phyloP scores from a whole-genome alignment of 2,797 vertebrate species.

The Takifugu rubripes region DNA sequence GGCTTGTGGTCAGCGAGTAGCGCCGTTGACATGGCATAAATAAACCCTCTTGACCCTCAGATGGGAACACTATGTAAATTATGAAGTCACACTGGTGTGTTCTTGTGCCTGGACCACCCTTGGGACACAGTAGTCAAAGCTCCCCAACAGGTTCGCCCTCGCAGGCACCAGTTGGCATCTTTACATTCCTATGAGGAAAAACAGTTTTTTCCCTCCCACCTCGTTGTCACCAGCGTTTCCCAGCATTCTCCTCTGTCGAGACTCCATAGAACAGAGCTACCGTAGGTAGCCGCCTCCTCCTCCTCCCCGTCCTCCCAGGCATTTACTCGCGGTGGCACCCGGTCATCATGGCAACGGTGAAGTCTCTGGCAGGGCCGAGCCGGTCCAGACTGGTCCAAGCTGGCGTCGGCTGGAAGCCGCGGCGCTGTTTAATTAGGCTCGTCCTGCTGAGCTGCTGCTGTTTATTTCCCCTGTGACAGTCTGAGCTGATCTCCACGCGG shows the following conservation, averaged over 20 bases:
- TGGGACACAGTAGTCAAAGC: slow-evolving; percentile 28
- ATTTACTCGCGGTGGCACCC: slow-evolving; percentile 45
- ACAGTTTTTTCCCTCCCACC: slow-evolving; percentile 41
- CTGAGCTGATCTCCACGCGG: slow-evolving; percentile 58
- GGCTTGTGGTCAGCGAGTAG: too few relatives aligned
- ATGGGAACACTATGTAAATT: too few relatives aligned
- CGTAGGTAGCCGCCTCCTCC: slow-evolving; percentile 18
- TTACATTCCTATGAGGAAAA: slow-evolving; percentile 63
- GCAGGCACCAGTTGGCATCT: slow-evolving; percentile 51
- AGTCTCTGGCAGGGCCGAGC: slow-evolving; percentile 41
- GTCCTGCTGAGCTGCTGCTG: slow-evolving; percentile 71
- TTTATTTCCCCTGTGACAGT: slow-evolving; percentile 74
- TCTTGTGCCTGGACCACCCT: too few relatives aligned
- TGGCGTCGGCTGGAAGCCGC: slow-evolving; percentile 55
- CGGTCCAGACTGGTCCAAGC: slow-evolving; percentile 59
- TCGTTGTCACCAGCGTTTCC: slow-evolving; percentile 20
- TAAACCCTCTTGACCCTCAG: too few relatives aligned
- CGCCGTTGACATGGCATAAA: too few relatives aligned
- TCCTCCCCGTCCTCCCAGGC: slow-evolving; percentile 38
- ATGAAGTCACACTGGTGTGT: too few relatives aligned
- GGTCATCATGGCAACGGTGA: slow-evolving; percentile 62
- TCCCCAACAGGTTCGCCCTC: slow-evolving; percentile 35
- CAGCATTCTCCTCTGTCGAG: slow-evolving; percentile 3
- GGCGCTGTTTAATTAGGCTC: slow-evolving; percentile 72
- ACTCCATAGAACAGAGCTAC: slow-evolving; percentile 28